Evolutionary conservation across 1,140 invertebrate species (phyloP).

Genomic region (Frieseomelitta varia): DNA sequence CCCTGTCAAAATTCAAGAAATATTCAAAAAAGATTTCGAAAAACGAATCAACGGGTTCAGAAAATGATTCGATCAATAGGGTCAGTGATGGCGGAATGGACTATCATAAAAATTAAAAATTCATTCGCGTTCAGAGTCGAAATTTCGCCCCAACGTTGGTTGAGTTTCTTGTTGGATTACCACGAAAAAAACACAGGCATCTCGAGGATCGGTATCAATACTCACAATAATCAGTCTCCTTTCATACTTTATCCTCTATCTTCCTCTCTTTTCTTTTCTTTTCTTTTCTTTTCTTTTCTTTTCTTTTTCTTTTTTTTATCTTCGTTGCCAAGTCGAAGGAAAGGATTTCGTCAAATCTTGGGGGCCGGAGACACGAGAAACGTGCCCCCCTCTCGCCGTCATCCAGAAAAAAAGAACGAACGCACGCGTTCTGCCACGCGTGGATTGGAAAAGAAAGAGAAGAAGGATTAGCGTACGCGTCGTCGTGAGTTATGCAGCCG

Average conservation of each 20-base stretch:
- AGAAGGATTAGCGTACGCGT: conserved; percentile 48
- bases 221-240: not conserved
- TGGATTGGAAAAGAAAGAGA: conserved; percentile 16
- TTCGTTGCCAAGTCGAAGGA: not conserved
- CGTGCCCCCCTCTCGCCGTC: not conserved
- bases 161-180: not conserved
- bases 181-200: not conserved
- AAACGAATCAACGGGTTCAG: too few relatives aligned
- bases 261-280: not conserved
- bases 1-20: too few relatives aligned
- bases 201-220: conserved; percentile 21
- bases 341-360: conserved; percentile 39
- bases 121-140: not conserved
- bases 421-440: not conserved
- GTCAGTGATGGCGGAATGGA: too few relatives aligned
- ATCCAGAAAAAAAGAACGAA: not conserved
- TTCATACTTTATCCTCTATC: conserved; percentile 26
- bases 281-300: not conserved
- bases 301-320: too few relatives aligned
- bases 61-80: too few relatives aligned
- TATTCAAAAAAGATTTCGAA: too few relatives aligned
- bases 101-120: too few relatives aligned
- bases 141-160: not conserved
- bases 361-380: not conserved
- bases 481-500: conserved; percentile 64